A percentile compares a stretch with the other conserved stretches of the same genome.
phyloP scores from a whole-genome alignment of 2,113 vertebrate genomes.

The Eonycteris spelaea region DNA sequence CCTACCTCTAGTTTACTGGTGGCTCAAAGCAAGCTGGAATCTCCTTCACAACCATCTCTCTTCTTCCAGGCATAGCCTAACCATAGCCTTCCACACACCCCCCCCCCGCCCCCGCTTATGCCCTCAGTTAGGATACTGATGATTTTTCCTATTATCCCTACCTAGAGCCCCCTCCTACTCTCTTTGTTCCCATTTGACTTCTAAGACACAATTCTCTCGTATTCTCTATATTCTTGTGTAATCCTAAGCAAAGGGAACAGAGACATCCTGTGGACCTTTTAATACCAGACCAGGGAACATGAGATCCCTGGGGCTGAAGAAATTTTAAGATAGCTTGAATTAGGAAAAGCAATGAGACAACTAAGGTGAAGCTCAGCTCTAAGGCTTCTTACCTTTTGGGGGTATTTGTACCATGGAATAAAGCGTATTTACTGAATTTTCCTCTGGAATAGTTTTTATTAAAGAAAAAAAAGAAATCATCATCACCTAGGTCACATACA shows the following conservation, averaged over 20 bases:
- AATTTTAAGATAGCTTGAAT: not conserved
- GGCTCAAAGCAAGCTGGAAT: not conserved
- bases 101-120: not conserved
- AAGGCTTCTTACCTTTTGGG: slow-evolving; percentile 47
- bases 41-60: not conserved
- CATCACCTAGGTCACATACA: not conserved
- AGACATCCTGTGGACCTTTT: not conserved
- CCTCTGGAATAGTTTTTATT: not conserved
- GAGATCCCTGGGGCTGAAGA: not conserved
- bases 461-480: slow-evolving; percentile 15
- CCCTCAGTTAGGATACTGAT: not conserved
- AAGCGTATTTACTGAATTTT: not conserved
- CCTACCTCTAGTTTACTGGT: not conserved
- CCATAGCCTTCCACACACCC: not conserved
- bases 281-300: not conserved
- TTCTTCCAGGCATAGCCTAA: not conserved
- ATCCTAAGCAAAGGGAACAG: not conserved
- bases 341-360: not conserved
- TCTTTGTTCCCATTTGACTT: not conserved
- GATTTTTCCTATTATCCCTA: not conserved
- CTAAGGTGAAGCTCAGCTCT: not conserved
- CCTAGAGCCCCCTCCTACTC: not conserved
- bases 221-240: not conserved
- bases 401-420: slow-evolving; percentile 48
- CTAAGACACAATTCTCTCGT: not conserved